A percentile compares a stretch with the other conserved stretches of the same genome.
phyloP scores from a whole-genome alignment of 2,797 vertebrate genomes.

The Phalloptychus januarius region DNA sequence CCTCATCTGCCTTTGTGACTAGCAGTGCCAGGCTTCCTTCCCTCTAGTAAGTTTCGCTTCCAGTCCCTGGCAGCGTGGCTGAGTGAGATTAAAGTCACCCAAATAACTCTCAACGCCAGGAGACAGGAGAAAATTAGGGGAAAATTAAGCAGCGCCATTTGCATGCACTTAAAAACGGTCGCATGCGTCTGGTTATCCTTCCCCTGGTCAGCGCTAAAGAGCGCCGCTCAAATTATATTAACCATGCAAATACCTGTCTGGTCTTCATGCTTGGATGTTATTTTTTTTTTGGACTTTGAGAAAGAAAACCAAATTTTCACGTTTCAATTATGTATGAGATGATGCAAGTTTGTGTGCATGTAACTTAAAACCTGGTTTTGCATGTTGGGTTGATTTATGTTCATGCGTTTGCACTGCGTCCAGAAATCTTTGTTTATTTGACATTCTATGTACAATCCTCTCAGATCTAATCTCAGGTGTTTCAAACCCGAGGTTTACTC shows the following conservation, averaged over 20 bases:
- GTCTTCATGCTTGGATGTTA: conserved; percentile 52
- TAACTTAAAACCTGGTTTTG: conserved; percentile 6
- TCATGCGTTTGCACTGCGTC: conserved; percentile 3
- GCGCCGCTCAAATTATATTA: conserved; percentile 41
- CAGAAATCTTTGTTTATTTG: conserved; percentile 50
- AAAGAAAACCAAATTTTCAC: conserved; percentile 34
- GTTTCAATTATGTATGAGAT: conserved; percentile 48
- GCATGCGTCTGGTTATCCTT: conserved; percentile 41
- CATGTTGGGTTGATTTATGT: conserved; percentile 34
- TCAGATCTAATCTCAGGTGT: conserved; percentile 49
- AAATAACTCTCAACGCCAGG: conserved; percentile 60
- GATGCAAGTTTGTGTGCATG: conserved; percentile 1
- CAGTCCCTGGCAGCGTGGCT: conserved; percentile 48
- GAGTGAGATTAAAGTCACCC: conserved; percentile 69
- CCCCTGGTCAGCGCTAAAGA: conserved; percentile 51
- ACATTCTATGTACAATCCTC: conserved; percentile 48
- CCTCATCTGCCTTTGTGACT: conserved; percentile 27
- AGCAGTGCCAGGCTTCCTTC: conserved; percentile 20
- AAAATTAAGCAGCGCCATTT: conserved; percentile 74
- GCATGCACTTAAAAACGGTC: conserved; percentile 67
- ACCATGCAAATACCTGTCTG: conserved; percentile 54
- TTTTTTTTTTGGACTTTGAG: conserved; percentile 44
- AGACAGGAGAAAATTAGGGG: conserved; percentile 65
- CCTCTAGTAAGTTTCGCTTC: conserved; percentile 44
- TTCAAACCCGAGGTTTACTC: conserved; percentile 46